These are phyloP conservation scores for Micropoecilia bifurca DNA, from an alignment of 2,797 vertebrate genomes.

Conservation along the genomic window DNA sequence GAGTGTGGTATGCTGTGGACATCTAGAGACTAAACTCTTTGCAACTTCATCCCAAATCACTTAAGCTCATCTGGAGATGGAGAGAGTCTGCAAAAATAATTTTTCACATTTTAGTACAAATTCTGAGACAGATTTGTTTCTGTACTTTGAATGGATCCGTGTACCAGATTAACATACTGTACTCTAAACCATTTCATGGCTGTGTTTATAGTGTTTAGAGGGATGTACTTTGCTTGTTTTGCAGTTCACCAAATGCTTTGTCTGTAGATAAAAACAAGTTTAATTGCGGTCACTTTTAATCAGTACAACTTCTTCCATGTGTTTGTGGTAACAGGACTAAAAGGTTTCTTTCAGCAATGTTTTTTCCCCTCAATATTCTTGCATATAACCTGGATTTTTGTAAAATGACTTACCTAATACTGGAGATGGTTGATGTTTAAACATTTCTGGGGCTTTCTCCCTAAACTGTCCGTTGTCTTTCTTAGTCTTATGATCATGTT, in stretches of 20 bases:
- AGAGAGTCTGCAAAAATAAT: not conserved
- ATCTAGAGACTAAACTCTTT: not conserved
- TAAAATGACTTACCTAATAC: not conserved
- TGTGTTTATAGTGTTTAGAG: not conserved
- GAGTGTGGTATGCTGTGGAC: not conserved
- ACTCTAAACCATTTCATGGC: not conserved
- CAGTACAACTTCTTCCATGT: not conserved
- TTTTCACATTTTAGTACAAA: not conserved
- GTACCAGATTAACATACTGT: not conserved
- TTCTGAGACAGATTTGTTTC: not conserved
- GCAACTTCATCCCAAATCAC: not conserved
- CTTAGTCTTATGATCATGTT: not conserved
- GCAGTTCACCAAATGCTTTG: not conserved
- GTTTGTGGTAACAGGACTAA: not conserved
- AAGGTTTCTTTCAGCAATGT: not conserved
- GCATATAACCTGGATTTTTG: not conserved
- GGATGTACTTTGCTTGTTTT: not conserved
- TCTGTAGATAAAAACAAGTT: not conserved
- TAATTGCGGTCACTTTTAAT: not conserved
- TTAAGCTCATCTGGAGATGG: not conserved
- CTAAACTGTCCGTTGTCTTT: not conserved
- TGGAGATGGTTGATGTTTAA: not conserved
- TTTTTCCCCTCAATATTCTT: not conserved
- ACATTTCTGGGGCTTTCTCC: not conserved
- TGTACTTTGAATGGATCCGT: not conserved